These are phyloP conservation scores for Pogonognathellus flavescens DNA, from an alignment of 1,140 invertebrate genomes.

Conservation along the genomic window DNA sequence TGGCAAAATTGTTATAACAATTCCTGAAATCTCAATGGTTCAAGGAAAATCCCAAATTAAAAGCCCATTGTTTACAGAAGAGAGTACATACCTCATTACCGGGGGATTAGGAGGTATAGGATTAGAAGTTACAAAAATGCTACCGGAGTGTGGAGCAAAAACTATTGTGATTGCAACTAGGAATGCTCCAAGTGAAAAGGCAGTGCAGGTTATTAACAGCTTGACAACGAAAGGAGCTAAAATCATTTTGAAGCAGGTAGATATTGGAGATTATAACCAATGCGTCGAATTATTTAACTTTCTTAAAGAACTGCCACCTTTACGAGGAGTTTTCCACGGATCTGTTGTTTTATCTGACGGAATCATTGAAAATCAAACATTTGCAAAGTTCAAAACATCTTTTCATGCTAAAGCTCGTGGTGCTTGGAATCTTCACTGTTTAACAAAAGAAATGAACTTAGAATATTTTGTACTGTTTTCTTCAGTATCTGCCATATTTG, in stretches of 20 bases:
- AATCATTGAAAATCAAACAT: conserved; percentile 49
- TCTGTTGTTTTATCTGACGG: conserved; percentile 54
- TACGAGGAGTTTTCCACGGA: conserved; percentile 57
- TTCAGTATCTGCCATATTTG: conserved; percentile 18
- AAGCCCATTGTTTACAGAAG: conserved; percentile 11
- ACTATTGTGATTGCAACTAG: conserved; percentile 55
- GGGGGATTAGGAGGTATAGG: conserved; percentile 61
- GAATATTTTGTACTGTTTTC: conserved; percentile 59
- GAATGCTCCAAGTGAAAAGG: conserved; percentile 4
- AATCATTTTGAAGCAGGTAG: conserved; percentile 47
- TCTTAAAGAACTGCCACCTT: conserved; percentile 49
- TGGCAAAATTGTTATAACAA: conserved; percentile 56
- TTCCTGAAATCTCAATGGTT: conserved; percentile 13
- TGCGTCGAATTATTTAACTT: conserved; percentile 51
- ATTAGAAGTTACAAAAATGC: conserved; percentile 56
- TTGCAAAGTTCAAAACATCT: conserved; percentile 52
- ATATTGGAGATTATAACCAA: conserved; percentile 48
- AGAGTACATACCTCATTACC: conserved; percentile 60
- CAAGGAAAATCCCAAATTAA: conserved; percentile 8
- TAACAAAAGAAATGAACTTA: conserved; percentile 46
- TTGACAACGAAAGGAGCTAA: conserved; percentile 33
- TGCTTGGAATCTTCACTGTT: conserved; percentile 55
- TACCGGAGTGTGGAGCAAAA: conserved; percentile 54
- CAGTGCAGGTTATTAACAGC: conserved; percentile 15
- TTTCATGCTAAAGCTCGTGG: conserved; percentile 59